Conservation (phyloP, 1,140 invertebrate genomes). For the Zaprionus tsacasi region DNA sequence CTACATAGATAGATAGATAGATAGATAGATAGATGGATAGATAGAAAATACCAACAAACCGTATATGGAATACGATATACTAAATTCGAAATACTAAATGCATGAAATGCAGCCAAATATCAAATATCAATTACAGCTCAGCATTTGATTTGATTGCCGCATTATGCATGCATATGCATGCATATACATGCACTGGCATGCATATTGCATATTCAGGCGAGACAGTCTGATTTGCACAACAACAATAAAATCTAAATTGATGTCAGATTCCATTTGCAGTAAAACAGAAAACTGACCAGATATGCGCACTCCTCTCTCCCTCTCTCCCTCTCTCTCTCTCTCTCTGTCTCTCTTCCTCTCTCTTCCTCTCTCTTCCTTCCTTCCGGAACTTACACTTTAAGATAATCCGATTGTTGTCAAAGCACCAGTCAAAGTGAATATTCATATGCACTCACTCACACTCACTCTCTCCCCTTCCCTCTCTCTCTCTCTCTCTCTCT, state of each 20-base stretch:
- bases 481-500: neutral
- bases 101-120: constrained; percentile 16
- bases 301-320: neutral
- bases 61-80: neutral
- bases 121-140: constrained; percentile 49
- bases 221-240: constrained; percentile 15
- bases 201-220: constrained; percentile 43
- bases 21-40: neutral
- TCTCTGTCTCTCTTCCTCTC: neutral
- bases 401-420: neutral
- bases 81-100: constrained; percentile 27
- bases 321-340: neutral
- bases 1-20: neutral
- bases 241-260: constrained; percentile 28
- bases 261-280: constrained; percentile 1
- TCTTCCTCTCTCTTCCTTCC: neutral
- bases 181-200: constrained; percentile 1
- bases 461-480: neutral
- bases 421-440: neutral
- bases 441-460: neutral
- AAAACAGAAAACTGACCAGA: constrained; percentile 1
- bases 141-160: constrained; percentile 52
- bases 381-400: neutral
- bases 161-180: constrained; percentile 27
- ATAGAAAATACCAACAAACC: constrained; percentile 24